Evolutionary conservation across 2,113 vertebrate species (phyloP), one percentile per base, ranked within the genome.

Genomic region (Hemiprocne comata): DNA sequence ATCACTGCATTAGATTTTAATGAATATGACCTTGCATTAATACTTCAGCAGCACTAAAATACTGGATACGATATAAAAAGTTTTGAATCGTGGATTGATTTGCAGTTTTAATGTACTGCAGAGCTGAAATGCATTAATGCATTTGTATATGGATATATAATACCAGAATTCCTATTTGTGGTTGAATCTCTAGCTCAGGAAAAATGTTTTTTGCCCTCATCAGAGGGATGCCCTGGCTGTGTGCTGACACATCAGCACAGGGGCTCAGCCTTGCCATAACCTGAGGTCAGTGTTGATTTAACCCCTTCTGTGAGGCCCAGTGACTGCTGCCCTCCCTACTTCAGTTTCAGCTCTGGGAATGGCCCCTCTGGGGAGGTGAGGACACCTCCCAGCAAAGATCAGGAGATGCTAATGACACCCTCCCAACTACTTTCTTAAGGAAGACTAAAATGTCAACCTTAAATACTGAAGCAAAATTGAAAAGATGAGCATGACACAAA

Each of bases 341-440:
- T 7, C 40, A 58, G n/a, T 20, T 60, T 24, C 42, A 36, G 9
- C 13, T 83, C 66, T 34, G 23, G 19, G 6, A 4, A 13, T 44
- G 33, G 17, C 11, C 4, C 15, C 3, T 5, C 21, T 62, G 29
- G 3, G 0, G 5, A 2, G 4, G 5, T 5, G 5, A 4, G 0
- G 3, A 26, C 4, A 16, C 7, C 31, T 66, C 20, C 28, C 34
- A 80, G 28, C 2, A 77, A n/a, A 73, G 69, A 36, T 6, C 5
- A 38, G 34, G 9, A 64, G 9, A 51, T 64, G 17, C 3, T 69
- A 67, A 46, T 55, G 50, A 25, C 17, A 46, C n/a, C 3, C 10
- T 9, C 7, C 4, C 17, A 81, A 11, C 9, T 57, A 26, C 46
- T 53, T 46, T 58, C 44, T 57, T 53, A 33, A 65, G 14, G 42